Percentiles rank a stretch among this genome's conserved stretches.
Evolutionary conservation across 2,797 vertebrate genomes (phyloP).

Genomic region (Cyprinodon diabolis): DNA sequence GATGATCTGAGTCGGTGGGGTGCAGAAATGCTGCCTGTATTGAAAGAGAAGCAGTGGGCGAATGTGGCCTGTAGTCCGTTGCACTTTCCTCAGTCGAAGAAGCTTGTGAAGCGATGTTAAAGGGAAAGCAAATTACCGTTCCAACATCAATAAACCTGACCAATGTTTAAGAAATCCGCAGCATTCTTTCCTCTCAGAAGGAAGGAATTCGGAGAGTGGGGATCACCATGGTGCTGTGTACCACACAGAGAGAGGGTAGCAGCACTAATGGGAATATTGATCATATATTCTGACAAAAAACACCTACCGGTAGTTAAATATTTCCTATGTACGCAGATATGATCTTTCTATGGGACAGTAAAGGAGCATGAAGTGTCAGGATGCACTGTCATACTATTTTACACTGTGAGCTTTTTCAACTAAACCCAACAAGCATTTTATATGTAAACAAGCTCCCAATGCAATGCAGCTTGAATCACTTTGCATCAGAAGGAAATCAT

Average conservation of each 20-base stretch:
- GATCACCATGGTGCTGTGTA: constrained; percentile 24
- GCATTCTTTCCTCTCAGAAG: constrained; percentile 54
- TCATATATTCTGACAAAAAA: not conserved
- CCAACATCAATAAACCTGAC: constrained; percentile 63
- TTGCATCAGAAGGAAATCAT: not conserved
- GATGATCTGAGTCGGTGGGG: not conserved
- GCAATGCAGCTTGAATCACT: not conserved
- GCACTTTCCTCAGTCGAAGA: constrained; percentile 4
- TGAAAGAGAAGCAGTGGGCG: not conserved
- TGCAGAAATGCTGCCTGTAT: not conserved
- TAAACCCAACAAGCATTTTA: not conserved
- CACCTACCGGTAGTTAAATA: not conserved
- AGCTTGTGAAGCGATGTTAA: constrained; percentile 1
- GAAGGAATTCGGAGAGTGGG: constrained; percentile 39
- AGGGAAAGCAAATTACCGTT: constrained; percentile 5
- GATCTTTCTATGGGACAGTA: not conserved
- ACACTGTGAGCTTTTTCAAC: not conserved
- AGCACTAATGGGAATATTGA: not conserved
- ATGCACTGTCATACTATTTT: not conserved
- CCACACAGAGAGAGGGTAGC: not conserved
- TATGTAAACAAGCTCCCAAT: not conserved
- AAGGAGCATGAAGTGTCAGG: not conserved
- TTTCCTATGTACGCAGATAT: not conserved
- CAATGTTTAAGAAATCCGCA: constrained; percentile 37
- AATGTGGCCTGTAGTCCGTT: not conserved